These are phyloP conservation scores for Odontophorus gujanensis DNA, from an alignment of 2,113 vertebrate genomes.

Conservation along the genomic window DNA sequence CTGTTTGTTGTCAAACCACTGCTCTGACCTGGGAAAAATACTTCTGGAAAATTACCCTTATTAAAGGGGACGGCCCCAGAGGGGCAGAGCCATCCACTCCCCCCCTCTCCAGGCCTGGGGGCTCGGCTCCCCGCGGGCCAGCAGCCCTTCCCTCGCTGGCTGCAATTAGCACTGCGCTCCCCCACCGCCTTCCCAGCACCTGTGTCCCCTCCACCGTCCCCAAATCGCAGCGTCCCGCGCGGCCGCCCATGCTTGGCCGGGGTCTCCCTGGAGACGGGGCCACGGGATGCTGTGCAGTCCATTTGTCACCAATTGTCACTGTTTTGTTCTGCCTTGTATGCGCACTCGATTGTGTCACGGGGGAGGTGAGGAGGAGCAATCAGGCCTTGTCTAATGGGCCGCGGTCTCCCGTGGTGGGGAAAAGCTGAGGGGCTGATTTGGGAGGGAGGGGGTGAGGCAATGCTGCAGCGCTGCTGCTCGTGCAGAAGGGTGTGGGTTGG, in stretches of 20 bases:
- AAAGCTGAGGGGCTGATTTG: neutral
- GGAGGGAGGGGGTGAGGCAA: neutral
- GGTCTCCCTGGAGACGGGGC: conserved; percentile 86
- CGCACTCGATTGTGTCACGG: conserved; percentile 82
- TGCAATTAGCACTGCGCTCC: conserved; percentile 63
- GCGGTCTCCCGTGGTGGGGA: conserved; percentile 42
- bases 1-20: neutral
- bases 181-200: conserved; percentile 72
- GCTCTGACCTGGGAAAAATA: neutral
- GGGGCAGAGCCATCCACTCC: neutral
- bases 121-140: accelerated
- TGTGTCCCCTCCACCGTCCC: conserved; percentile 78
- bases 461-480: neutral
- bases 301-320: conserved; percentile 95
- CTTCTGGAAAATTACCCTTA: conserved; percentile 5
- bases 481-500: neutral
- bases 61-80: neutral
- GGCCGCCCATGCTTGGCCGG: conserved; percentile 67
- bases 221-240: conserved; percentile 49
- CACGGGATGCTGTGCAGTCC: conserved; percentile 82
- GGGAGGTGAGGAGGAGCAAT: conserved; percentile 63
- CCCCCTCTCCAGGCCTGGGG: neutral
- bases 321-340: conserved; percentile 85
- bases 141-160: neutral
- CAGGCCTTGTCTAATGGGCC: conserved; percentile 75